Evolutionary conservation across 2,113 vertebrate genomes (phyloP), one percentile per base, ranked within the genome.

Genomic region (Orientallactaga bullata): DNA sequence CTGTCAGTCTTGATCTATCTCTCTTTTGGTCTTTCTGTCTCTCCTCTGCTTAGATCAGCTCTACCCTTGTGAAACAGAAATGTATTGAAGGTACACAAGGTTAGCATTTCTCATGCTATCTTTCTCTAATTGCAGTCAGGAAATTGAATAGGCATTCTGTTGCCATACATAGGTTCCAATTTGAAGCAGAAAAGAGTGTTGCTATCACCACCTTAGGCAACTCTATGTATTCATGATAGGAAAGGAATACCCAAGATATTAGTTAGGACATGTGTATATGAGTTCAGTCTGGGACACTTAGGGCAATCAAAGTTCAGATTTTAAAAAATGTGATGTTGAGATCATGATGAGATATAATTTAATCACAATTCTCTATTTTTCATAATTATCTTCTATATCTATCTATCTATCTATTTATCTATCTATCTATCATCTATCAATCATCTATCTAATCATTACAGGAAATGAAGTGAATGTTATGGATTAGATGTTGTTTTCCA

Each of bases 131-230:
- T 24, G 89, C 23, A 92, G 5, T 3, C 17, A 30, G 23, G 26
- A 2, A 17, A 39, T 7, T 23, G 5, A 10, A 42, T 30, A n/a
- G 11, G 11, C 12, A 61, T 15, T n/a, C 8, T 13, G 87, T 74
- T 5, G 35, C 0, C 51, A 76, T n/a, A 63, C 18, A 17, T 32
- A 11, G 23, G 47, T 60, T 58, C 18, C 10, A 63, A 23, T 77
- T 47, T 61, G 63, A 78, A 5, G 3, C 24, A 69, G 7, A 21
- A 32, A 55, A 30, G 28, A n/a, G 32, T 71, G 5, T 66, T 10
- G 8, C 26, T 39, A 89, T 1, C 26, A 21, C 28, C 6, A 32
- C 1, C 5, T 28, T 42, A 35, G 2, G 28, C 24, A 21, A 0
- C 3, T 69, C 74, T 69, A 47, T 69, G 10, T 23, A 30, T 61